A percentile compares a stretch with the other conserved stretches of the same genome.
phyloP scores from a whole-genome alignment of 2,113 vertebrate genomes.

The Malurus cyaneus region DNA sequence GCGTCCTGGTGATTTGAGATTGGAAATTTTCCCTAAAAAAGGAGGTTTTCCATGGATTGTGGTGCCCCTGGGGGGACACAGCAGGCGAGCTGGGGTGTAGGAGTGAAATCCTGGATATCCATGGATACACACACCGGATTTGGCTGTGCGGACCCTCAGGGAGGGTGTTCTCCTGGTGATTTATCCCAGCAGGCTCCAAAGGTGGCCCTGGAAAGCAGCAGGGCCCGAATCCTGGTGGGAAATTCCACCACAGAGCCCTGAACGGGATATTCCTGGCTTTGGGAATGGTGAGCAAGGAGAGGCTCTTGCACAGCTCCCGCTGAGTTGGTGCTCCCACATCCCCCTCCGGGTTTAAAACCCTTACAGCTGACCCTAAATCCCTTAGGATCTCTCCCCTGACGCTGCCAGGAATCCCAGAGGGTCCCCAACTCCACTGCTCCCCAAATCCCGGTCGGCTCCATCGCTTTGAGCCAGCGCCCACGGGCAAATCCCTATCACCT shows the following conservation, averaged over 20 bases:
- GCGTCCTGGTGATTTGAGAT: not conserved
- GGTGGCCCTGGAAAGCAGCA: not conserved
- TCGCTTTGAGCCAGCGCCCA: not conserved
- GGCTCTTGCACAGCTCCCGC: not conserved
- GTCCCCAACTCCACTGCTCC: not conserved
- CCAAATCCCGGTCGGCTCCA: not conserved
- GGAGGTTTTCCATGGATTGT: accelerated
- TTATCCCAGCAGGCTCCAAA: not conserved
- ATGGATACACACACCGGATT: accelerated
- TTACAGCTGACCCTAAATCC: not conserved
- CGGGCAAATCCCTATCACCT: conserved; percentile 66
- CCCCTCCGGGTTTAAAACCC: not conserved
- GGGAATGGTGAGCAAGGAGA: not conserved
- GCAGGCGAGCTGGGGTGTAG: not conserved
- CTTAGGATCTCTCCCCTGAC: not conserved
- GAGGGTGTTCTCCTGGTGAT: not conserved
- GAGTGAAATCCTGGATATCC: not conserved
- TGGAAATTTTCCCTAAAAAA: not conserved
- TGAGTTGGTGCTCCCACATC: not conserved
- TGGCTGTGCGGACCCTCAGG: not conserved
- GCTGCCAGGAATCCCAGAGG: accelerated
- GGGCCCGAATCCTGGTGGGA: not conserved
- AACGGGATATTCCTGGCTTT: not conserved
- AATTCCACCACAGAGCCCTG: not conserved
- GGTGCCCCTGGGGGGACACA: too few species aligned